Evolutionary conservation across 2,888 invertebrate genomes (phyloP).

Genomic region (Orchesella flavescens): DNA sequence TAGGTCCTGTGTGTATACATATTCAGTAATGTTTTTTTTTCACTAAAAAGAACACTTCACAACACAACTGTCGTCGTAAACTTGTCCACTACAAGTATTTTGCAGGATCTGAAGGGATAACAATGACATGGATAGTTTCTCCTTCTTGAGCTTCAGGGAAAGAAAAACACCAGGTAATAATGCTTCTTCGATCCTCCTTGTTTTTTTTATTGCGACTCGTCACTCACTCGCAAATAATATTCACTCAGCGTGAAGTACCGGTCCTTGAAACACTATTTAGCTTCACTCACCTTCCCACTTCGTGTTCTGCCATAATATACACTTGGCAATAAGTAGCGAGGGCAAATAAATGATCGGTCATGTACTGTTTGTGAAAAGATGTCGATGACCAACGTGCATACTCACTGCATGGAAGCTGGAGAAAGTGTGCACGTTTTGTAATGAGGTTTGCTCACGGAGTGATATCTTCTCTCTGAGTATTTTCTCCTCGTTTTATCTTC

Average conservation of each 20-base stretch:
- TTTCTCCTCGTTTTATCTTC: not conserved
- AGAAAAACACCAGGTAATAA: too few species aligned
- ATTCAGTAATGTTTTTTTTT: not conserved
- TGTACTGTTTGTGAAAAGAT: not conserved
- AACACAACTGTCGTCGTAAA: slow-evolving; percentile 1
- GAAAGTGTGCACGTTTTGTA: slow-evolving; percentile 20
- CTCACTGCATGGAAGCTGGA: slow-evolving; percentile 6
- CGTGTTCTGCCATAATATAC: slow-evolving; percentile 27
- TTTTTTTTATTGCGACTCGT: too few species aligned
- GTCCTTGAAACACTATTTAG: slow-evolving; percentile 4
- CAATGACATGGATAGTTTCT: slow-evolving; percentile 1
- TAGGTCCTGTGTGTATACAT: too few species aligned
- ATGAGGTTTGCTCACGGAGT: slow-evolving; percentile 4
- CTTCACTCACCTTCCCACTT: not conserved
- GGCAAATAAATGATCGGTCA: slow-evolving; percentile 27
- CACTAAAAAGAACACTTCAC: not conserved
- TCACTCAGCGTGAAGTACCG: not conserved
- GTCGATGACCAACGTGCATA: slow-evolving; percentile 1
- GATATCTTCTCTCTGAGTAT: not conserved
- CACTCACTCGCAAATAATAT: too few species aligned
- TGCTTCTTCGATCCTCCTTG: too few species aligned
- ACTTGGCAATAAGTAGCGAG: slow-evolving; percentile 46
- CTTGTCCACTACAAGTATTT: slow-evolving; percentile 1
- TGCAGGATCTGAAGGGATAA: not conserved
- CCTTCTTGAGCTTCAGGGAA: not conserved